Evolutionary conservation across 2,888 invertebrate genomes (phyloP), one percentile per base, ranked within the genome.

Genomic region (Molorchus minor): DNA sequence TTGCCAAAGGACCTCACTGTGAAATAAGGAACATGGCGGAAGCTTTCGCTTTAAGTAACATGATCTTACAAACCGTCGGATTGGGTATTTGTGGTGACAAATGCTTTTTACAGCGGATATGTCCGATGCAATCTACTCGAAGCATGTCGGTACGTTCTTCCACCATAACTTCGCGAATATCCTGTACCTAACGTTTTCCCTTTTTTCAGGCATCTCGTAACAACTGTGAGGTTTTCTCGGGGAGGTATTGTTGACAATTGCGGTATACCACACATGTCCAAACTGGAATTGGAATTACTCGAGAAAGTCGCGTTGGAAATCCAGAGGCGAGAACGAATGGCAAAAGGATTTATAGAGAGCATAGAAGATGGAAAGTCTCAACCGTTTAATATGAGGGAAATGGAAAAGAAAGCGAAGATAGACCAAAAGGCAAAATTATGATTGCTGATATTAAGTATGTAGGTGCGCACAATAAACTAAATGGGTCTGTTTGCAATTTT

Each of bases 181-280:
- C 12, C 29, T 17, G 13, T 1, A 13, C 13, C 20, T n/a, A 2
- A 19, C 36, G 41, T 10, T 43, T 20, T 8, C 10, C 21, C 44
- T 21, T 62, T 54, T 69, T 65, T 40, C 59, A 79, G 79, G 54
- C 74, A 80, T 67, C 59, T 80, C 45, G 77, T 79, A 10, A 72
- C 72, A 3, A 76, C 77, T 1, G 81, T 86, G 60, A 82, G 82
- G 61, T 80, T 86, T 59, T 79, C 81, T 20, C 77, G 79, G 30
- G 76, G 75, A 5, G 86, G 86, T 8, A 81, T 86, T 44, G 66
- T 71, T 4, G 82, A 79, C 62, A 81, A 83, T 69, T 75, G 81
- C 41, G 84, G 85, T 0, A 67, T 86, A 12, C 84, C 85, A 2
- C 70, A 61, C 35, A 77, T 86, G 76, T 80, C 80, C 4, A 78